Percentiles rank a stretch among this genome's conserved stretches.
Evolutionary conservation across 2,888 invertebrate genomes (phyloP).

Genomic region (Luperina nickerlii): DNA sequence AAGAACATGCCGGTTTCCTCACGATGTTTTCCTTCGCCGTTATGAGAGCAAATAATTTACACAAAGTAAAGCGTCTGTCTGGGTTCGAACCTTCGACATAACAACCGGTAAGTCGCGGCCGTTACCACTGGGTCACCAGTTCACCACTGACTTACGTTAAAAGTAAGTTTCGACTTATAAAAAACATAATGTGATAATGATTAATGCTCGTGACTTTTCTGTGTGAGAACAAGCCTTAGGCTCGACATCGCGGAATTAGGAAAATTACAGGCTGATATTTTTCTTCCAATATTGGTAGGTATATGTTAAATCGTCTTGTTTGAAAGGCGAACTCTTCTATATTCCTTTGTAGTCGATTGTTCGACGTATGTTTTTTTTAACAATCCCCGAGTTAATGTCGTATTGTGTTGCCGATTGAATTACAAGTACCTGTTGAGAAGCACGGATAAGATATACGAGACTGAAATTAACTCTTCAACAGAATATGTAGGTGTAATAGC

Average conservation of each 20-base stretch:
- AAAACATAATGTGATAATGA: background rate
- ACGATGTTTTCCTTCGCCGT: background rate
- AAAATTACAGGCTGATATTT: background rate
- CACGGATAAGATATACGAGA: constrained; percentile 23
- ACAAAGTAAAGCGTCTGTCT: background rate
- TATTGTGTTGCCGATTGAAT: constrained; percentile 69
- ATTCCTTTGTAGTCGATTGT: constrained; percentile 57
- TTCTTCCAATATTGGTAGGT: constrained; percentile 15
- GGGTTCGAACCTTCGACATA: background rate
- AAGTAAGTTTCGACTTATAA: background rate
- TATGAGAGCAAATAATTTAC: background rate
- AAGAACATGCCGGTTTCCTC: background rate
- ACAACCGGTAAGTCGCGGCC: background rate
- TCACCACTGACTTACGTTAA: background rate
- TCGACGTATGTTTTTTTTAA: constrained; percentile 64
- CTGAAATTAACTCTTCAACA: constrained; percentile 26
- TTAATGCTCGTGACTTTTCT: background rate
- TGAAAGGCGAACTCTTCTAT: constrained; percentile 26
- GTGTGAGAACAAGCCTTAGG: background rate
- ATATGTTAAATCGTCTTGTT: constrained; percentile 29
- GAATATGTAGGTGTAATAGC: constrained; percentile 14
- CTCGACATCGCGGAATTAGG: background rate
- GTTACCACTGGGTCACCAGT: background rate
- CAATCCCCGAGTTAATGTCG: constrained; percentile 62
- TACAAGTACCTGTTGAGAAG: constrained; percentile 65